Evolutionary conservation across 1,140 invertebrate genomes (phyloP).

Genomic region (Drosophila albomicans): DNA sequence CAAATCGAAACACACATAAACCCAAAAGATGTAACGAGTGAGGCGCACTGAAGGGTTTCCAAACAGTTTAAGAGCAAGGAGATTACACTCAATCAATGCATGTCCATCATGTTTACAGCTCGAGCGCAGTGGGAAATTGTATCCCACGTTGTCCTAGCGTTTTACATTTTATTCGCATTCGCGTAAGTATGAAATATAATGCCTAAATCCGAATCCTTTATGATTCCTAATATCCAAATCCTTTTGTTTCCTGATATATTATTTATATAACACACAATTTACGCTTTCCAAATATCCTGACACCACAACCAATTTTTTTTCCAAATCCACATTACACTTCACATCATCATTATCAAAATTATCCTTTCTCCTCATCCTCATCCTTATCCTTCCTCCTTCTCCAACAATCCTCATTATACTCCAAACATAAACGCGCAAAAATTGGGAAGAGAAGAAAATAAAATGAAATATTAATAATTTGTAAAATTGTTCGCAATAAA

Average conservation of each 20-base stretch:
- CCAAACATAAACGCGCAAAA: constrained; percentile 78
- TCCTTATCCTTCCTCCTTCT: constrained; percentile 63
- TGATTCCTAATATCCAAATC: constrained; percentile 55
- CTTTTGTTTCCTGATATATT: constrained; percentile 55
- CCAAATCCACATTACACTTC: constrained; percentile 62
- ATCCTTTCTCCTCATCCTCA: constrained; percentile 63
- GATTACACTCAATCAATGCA: constrained; percentile 28
- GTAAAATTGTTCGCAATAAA: constrained; percentile 49
- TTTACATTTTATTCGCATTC: constrained; percentile 19
- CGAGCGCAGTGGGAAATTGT: constrained; percentile 53
- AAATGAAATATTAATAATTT: constrained; percentile 80
- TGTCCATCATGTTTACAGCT: constrained; percentile 37
- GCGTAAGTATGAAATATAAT: constrained; percentile 48
- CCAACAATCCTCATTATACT: constrained; percentile 71
- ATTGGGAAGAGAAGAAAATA: constrained; percentile 81
- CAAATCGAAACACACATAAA: constrained; percentile 42
- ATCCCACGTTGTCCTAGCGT: constrained; percentile 75
- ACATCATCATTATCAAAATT: constrained; percentile 73
- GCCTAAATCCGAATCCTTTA: constrained; percentile 60
- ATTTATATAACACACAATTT: constrained; percentile 45
- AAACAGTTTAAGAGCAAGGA: constrained; percentile 41
- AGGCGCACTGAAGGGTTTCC: constrained; percentile 35
- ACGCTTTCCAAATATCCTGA: constrained; percentile 59
- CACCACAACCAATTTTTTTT: constrained; percentile 59
- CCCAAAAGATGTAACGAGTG: constrained; percentile 38